Conservation (phyloP, 2,888 invertebrate genomes). For the Xylocampa areola region DNA sequence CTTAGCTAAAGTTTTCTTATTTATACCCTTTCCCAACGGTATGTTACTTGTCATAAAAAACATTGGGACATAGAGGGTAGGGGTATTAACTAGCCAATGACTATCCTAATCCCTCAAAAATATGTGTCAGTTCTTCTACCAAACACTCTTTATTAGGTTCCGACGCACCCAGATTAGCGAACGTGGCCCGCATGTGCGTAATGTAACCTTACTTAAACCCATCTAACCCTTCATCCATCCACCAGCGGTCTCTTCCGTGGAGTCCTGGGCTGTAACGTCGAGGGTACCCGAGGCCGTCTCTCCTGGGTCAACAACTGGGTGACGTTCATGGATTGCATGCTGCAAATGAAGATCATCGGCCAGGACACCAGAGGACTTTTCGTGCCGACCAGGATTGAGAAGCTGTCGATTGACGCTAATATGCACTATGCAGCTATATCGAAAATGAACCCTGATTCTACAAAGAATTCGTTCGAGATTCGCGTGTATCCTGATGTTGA, state of each 20-base stretch:
- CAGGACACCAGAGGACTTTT: conserved; percentile 92
- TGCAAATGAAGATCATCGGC: conserved; percentile 94
- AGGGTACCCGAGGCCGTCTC: conserved; percentile 86
- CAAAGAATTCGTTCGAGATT: conserved; percentile 82
- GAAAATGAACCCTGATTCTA: conserved; percentile 83
- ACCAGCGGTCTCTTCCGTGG: conserved; percentile 90
- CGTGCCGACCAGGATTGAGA: conserved; percentile 94
- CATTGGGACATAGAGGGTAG: no score
- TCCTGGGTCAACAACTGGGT: conserved; percentile 96
- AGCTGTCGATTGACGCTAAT: conserved; percentile 91
- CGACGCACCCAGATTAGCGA: no score
- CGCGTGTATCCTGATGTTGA: conserved; percentile 85
- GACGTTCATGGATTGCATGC: conserved; percentile 96
- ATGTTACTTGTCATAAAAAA: no score
- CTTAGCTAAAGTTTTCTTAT: no score
- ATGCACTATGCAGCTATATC: conserved; percentile 89
- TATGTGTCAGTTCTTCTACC: no score
- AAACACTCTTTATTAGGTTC: no score
- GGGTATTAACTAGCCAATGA: no score
- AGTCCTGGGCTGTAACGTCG: conserved; percentile 86
- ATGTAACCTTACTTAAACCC: no score
- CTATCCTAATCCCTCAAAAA: no score
- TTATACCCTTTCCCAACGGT: no score
- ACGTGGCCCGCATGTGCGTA: no score
- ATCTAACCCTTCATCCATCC: not conserved